A percentile compares a stretch with the other conserved stretches of the same genome.
phyloP scores from a whole-genome alignment of 2,888 invertebrate genomes.

The Leucoma salicis region DNA sequence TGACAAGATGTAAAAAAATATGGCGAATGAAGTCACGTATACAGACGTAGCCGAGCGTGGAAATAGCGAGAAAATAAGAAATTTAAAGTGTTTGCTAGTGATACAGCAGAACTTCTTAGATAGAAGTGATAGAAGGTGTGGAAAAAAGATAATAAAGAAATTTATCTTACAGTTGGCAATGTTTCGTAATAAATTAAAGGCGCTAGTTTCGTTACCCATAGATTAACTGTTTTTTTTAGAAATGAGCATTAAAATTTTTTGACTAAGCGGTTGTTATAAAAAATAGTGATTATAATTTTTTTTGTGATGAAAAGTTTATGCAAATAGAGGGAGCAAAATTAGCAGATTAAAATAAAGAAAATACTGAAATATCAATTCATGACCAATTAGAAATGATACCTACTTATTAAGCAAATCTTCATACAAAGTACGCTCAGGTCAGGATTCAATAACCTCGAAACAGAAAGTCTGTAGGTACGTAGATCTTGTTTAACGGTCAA shows the following conservation, averaged over 20 bases:
- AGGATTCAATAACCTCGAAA: slow-evolving; percentile 65
- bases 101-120: slow-evolving; percentile 32
- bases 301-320: slow-evolving; percentile 1
- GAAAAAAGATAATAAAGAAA: slow-evolving; percentile 30
- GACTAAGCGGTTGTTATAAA: slow-evolving; percentile 46
- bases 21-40: slow-evolving; percentile 68
- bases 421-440: slow-evolving; percentile 43
- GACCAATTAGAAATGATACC: slow-evolving; percentile 43
- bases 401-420: slow-evolving; percentile 42
- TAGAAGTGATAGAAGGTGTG: slow-evolving; percentile 37
- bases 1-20: slow-evolving; percentile 52
- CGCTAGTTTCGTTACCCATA: slow-evolving; percentile 36
- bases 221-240: slow-evolving; percentile 39
- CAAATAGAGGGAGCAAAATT: too few relatives aligned
- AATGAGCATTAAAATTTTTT: slow-evolving; percentile 39
- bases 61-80: slow-evolving; percentile 60
- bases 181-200: slow-evolving; percentile 44
- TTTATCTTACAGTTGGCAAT: slow-evolving; percentile 41
- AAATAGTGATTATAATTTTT: slow-evolving; percentile 27
- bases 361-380: slow-evolving; percentile 42
- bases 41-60: slow-evolving; percentile 62
- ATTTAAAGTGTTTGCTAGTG: slow-evolving; percentile 36
- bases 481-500: slow-evolving; percentile 62
- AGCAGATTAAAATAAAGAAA: too few relatives aligned
- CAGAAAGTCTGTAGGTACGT: slow-evolving; percentile 63